Evolutionary conservation across 1,140 invertebrate genomes (phyloP), one percentile per base, ranked within the genome.

Genomic region (Halyomorpha halys): DNA sequence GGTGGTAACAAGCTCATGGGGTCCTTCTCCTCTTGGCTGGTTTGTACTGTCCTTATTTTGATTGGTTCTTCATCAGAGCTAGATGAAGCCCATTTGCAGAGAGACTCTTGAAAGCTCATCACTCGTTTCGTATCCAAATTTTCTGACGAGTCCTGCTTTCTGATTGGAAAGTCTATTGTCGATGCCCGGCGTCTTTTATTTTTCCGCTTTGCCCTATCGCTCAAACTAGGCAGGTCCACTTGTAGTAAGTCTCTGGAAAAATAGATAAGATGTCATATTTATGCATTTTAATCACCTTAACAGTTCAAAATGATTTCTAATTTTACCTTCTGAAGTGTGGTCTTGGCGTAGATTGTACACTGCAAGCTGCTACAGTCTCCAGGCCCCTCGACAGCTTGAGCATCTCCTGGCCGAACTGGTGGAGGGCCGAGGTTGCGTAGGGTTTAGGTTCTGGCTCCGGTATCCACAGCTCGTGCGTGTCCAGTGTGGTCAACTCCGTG

Each of bases 381-480:
- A 90, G 76, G 47, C 87, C 86, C 54, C 86, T 78, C 1, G 86
- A 89, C 1, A 90, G 76, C 68, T 86, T 85, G 60, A 90, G 77
- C 86, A 90, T 89, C 76, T 90, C 87, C 3, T 85, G 85, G 19
- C 87, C 87, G 68, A 90, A 89, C 70, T 87, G 85, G 73, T 89
- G 86, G 67, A 90, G 76, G 39, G 87, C 87, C 15, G 86, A 86
- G 81, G 89, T 86, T 59, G 86, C 85, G 67, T 85, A 87, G 13
- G 86, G 85, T 61, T 85, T 84, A 14, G 86, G 86, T 69, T 89
- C 86, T 53, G 84, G 82, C 67, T 89, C 87, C 59, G 86, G 86
- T 44, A 89, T 76, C 87, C 86, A 89, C 3, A 90, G 78, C 68
- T 90, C 87, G 72, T 88, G 85, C 15, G 85, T 86, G 72, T 89